These are phyloP conservation scores for Ploceus nigricollis DNA, from an alignment of 2,113 vertebrate species.

Conservation along the genomic window DNA sequence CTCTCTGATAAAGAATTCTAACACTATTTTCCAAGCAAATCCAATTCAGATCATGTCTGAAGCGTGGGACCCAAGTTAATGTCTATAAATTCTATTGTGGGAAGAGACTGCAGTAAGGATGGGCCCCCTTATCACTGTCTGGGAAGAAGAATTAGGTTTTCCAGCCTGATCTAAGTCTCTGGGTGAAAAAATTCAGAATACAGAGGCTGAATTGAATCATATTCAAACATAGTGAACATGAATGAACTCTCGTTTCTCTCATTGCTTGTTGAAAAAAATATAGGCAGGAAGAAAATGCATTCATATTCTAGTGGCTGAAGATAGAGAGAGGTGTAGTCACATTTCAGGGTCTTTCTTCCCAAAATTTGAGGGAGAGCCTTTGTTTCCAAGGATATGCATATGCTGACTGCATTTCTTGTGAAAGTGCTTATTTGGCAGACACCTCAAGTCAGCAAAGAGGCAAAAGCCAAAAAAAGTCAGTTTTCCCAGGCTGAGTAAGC, in stretches of 20 bases:
- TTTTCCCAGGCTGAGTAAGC: neutral
- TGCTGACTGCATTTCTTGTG: neutral
- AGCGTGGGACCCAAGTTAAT: neutral
- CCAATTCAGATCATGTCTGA: neutral
- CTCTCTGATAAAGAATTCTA: neutral
- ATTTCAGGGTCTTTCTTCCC: neutral
- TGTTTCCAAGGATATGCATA: neutral
- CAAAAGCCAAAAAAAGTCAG: neutral
- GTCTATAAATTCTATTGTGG: neutral
- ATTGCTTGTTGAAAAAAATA: neutral
- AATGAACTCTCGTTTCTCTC: neutral
- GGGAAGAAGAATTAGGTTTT: neutral
- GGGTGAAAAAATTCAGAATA: neutral
- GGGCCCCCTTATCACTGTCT: neutral
- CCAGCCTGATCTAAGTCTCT: neutral
- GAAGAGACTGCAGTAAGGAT: neutral
- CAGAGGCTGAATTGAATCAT: neutral
- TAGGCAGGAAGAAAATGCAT: fast-evolving
- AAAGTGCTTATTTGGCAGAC: neutral
- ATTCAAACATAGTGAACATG: neutral
- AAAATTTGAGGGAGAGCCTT: neutral
- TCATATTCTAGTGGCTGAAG: neutral
- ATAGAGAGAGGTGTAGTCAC: neutral
- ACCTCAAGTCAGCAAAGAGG: neutral
- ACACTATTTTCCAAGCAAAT: neutral